Percentiles rank a stretch among this genome's conserved stretches.
Evolutionary conservation across 2,888 invertebrate species (phyloP).

Genomic region (Euproctis similis): DNA sequence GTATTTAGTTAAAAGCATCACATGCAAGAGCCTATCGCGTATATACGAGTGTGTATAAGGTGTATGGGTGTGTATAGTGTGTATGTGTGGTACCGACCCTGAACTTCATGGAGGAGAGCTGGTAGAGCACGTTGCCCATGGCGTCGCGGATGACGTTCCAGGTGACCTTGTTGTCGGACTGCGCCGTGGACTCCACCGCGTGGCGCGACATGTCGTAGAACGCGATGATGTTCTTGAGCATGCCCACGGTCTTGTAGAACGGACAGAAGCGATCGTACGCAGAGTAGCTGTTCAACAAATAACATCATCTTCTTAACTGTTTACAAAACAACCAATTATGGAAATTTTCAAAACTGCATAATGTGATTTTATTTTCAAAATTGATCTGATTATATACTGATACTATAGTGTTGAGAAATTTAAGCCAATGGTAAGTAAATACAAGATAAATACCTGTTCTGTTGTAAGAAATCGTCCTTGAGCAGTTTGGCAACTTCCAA

Average conservation of each 20-base stretch:
- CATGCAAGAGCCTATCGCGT: no score
- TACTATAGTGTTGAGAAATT: no score
- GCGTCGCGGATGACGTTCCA: slow-evolving; percentile 98
- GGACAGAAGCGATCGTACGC: slow-evolving; percentile 98
- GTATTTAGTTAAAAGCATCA: no score
- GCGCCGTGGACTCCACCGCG: slow-evolving; percentile 98
- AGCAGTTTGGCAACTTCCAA: slow-evolving; percentile 98
- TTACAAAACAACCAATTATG: no score
- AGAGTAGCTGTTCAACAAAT: slow-evolving; percentile 78
- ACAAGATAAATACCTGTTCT: slow-evolving; percentile 94
- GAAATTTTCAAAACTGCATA: no score
- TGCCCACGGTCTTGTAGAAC: slow-evolving; percentile 99
- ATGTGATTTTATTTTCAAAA: no score
- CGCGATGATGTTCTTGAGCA: slow-evolving; percentile 98
- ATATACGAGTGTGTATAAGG: no score
- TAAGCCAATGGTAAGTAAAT: no score
- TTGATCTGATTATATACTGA: no score
- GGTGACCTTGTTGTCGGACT: slow-evolving; percentile 97
- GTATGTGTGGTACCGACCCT: slow-evolving; percentile 79
- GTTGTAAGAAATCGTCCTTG: slow-evolving; percentile 99
- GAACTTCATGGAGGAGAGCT: slow-evolving; percentile 99
- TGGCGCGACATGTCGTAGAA: slow-evolving; percentile 99
- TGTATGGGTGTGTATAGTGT: no score
- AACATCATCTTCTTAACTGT: no score
- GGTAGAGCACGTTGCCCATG: slow-evolving; percentile 97